These are phyloP conservation scores for Phrynocephalus versicolor DNA, from an alignment of 2,113 vertebrate genomes.

Conservation along the genomic window DNA sequence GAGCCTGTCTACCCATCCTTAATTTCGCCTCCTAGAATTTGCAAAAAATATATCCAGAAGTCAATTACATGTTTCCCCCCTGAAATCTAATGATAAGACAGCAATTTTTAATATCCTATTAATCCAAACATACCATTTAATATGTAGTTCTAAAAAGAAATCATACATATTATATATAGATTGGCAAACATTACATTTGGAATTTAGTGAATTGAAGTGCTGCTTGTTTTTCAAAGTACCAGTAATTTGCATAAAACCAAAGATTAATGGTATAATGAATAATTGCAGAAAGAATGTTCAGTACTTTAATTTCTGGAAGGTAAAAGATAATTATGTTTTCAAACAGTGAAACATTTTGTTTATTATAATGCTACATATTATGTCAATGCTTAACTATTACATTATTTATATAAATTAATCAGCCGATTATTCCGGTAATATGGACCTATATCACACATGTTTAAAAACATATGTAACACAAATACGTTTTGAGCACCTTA, in stretches of 20 bases:
- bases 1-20: neutral
- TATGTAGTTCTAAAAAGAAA: neutral
- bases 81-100: neutral
- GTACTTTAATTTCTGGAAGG: neutral
- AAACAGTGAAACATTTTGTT: neutral
- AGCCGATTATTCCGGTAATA: too few species aligned
- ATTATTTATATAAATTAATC: too few species aligned
- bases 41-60: slow-evolving; percentile 6
- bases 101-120: neutral
- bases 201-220: too few species aligned
- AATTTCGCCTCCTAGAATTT: slow-evolving; percentile 24
- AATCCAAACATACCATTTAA: neutral
- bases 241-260: neutral
- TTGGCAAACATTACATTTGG: too few species aligned
- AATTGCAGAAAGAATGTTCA: neutral
- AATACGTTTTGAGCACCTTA: too few species aligned
- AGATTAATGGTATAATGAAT: neutral
- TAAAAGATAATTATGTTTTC: neutral
- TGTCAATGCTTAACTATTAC: too few species aligned
- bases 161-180: neutral
- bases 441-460: too few species aligned
- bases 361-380: neutral
- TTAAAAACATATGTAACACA: too few species aligned
- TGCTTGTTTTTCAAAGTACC: neutral
- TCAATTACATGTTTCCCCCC: neutral